A percentile compares a stretch with the other conserved stretches of the same genome.
These are phyloP conservation scores for Heliconius ethilla DNA, from an alignment of 2,888 invertebrate species.

Conservation along the genomic window DNA sequence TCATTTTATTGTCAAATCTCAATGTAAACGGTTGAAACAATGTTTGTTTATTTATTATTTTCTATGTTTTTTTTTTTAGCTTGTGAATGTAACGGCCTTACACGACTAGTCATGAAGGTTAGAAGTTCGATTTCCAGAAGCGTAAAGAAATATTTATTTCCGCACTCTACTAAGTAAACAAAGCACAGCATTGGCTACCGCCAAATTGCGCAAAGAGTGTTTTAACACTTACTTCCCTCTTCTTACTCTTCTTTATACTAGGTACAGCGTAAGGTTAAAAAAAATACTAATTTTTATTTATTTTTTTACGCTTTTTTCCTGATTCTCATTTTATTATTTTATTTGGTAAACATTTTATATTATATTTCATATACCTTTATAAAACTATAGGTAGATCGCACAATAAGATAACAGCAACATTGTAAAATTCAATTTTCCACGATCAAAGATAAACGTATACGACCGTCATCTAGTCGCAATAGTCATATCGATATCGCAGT, in stretches of 20 bases:
- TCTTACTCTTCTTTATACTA: no score
- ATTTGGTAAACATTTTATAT: not conserved
- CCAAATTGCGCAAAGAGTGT: no score
- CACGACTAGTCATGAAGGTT: no score
- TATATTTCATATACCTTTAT: not conserved
- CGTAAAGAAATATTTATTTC: no score
- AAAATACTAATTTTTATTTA: no score
- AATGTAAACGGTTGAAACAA: constrained; percentile 36
- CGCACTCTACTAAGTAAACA: no score
- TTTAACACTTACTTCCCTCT: no score
- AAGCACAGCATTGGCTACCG: no score
- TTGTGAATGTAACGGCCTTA: not conserved
- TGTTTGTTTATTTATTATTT: constrained; percentile 4
- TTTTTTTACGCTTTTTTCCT: no score
- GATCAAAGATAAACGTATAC: constrained; percentile 41
- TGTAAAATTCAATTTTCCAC: constrained; percentile 47
- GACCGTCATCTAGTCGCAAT: constrained; percentile 32
- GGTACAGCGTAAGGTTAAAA: no score
- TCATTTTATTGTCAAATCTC: constrained; percentile 60
- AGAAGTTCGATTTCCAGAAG: no score
- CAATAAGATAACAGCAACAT: constrained; percentile 39
- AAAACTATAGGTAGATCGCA: not conserved
- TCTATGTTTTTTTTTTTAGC: not conserved
- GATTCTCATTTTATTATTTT: no score
- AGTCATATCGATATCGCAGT: constrained; percentile 35